Percentiles rank a stretch among this genome's conserved stretches.
Evolutionary conservation across 92 coral and sea anemone species (phyloP).

Genomic region (Pocillopora meandrina): DNA sequence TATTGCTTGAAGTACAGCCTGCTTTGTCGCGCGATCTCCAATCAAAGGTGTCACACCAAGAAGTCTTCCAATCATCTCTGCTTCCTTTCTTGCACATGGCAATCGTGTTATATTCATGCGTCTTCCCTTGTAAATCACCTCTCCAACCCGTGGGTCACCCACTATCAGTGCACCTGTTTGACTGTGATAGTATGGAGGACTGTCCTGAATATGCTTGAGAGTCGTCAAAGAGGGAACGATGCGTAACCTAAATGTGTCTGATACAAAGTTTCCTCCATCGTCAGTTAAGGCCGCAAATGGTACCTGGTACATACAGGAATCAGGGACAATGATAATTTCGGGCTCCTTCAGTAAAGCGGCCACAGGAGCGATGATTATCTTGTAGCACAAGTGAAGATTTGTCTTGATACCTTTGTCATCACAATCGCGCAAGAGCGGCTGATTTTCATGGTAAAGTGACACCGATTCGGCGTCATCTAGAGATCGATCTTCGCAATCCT

Average conservation of each 20-base stretch:
- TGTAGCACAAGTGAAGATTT: too few species aligned
- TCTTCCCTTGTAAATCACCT: neutral
- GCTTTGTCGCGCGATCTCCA: neutral
- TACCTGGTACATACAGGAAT: neutral
- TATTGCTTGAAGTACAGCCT: neutral
- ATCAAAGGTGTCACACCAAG: neutral
- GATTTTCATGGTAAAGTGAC: too few species aligned
- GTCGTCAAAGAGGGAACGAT: constrained; percentile 37
- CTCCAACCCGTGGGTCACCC: constrained; percentile 26
- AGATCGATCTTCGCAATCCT: too few species aligned
- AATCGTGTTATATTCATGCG: neutral
- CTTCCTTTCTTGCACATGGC: constrained; percentile 1
- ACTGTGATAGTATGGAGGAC: constrained; percentile 16
- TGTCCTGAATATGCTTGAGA: constrained; percentile 20
- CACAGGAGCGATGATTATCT: constrained; percentile 6
- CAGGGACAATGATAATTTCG: constrained; percentile 15
- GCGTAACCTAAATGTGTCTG: constrained; percentile 17
- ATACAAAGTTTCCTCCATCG: neutral
- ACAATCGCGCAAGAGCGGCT: neutral
- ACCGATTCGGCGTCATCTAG: too few species aligned
- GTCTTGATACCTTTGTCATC: neutral
- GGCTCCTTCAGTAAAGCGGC: neutral
- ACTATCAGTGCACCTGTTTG: constrained; percentile 30
- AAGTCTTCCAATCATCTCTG: constrained; percentile 1
- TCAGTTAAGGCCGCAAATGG: constrained; percentile 9